A percentile compares a stretch with the other conserved stretches of the same genome.
phyloP scores from a whole-genome alignment of 2,113 vertebrate species.

The Raphicerus campestris region DNA sequence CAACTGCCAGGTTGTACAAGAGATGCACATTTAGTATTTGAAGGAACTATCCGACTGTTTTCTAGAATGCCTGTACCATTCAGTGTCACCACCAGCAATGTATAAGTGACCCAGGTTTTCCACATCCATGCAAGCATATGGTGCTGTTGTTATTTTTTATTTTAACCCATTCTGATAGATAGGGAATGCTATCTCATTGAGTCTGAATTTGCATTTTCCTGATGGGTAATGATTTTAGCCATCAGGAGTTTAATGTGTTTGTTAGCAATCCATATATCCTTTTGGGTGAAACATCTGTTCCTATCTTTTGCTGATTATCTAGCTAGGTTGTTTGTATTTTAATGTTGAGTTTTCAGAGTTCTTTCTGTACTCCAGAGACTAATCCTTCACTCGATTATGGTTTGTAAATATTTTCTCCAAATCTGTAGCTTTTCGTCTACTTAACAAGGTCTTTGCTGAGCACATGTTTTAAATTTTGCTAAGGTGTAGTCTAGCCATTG shows the following conservation, averaged over 20 bases:
- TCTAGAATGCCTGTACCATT: not conserved
- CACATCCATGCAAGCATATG: not conserved
- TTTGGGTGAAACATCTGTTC: not conserved
- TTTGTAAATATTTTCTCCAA: not conserved
- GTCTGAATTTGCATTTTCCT: slow-evolving; percentile 44
- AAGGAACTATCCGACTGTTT: not conserved
- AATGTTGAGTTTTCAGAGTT: slow-evolving; percentile 7
- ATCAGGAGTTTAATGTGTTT: not conserved
- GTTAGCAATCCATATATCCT: not conserved
- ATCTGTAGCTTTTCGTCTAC: not conserved
- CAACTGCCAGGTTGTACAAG: not conserved
- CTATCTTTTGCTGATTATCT: not conserved
- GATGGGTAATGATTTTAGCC: not conserved
- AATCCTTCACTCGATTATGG: not conserved
- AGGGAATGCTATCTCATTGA: not conserved
- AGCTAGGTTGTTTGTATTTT: not conserved
- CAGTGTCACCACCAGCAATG: not conserved
- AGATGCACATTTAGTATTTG: not conserved
- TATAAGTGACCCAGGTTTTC: not conserved
- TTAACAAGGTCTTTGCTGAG: not conserved
- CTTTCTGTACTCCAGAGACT: not conserved
- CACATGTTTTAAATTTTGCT: not conserved
- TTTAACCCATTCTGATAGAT: not conserved
- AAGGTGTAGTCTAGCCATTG: not conserved
- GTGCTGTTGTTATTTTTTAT: not conserved